Percentiles rank a stretch among this genome's conserved stretches.
These are phyloP conservation scores for Microtus montanus DNA, from an alignment of 2,113 vertebrate species.

Conservation along the genomic window DNA sequence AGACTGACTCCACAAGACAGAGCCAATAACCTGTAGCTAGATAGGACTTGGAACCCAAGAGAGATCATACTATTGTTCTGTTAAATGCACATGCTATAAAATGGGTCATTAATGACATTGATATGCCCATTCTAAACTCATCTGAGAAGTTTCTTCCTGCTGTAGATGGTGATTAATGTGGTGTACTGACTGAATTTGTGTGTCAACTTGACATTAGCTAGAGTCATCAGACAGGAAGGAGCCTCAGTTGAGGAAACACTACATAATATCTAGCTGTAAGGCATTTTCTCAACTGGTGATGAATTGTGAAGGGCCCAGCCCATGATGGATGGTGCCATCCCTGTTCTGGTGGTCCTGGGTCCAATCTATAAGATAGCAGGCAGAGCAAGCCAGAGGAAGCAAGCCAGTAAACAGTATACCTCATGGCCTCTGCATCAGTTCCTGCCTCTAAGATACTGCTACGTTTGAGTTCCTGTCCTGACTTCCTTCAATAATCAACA, in stretches of 20 bases:
- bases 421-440: not conserved
- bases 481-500: not conserved
- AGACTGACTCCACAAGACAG: not conserved
- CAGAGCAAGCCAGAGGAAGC: not conserved
- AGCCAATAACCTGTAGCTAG: not conserved
- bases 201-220: not conserved
- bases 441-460: not conserved
- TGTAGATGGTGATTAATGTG: not conserved
- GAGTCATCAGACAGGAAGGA: not conserved
- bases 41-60: not conserved
- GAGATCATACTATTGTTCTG: not conserved
- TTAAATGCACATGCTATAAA: not conserved
- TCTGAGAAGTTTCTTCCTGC: not conserved
- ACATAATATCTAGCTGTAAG: not conserved
- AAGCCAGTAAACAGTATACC: not conserved
- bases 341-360: not conserved
- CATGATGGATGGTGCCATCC: not conserved
- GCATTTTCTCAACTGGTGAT: not conserved
- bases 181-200: not conserved
- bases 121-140: not conserved
- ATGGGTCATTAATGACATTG: not conserved
- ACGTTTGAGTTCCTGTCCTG: not conserved
- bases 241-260: not conserved
- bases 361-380: not conserved
- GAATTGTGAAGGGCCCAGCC: not conserved